Percentiles rank a stretch among this genome's conserved stretches.
phyloP scores from a whole-genome alignment of 2,113 vertebrate genomes.

The Cardinalis cardinalis region DNA sequence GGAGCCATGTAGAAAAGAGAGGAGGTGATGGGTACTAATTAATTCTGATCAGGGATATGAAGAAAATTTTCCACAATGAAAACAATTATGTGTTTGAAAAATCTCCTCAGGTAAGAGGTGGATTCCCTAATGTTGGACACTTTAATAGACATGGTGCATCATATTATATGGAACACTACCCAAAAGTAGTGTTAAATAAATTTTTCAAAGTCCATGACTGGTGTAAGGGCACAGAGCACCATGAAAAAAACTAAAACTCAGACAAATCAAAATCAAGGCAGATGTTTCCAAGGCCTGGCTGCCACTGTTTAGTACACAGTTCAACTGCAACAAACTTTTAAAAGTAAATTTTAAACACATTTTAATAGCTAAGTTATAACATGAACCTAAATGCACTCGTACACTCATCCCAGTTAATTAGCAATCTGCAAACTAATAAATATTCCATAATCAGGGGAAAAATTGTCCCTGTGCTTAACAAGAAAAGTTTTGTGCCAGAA shows the following conservation, averaged over 20 bases:
- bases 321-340: not conserved
- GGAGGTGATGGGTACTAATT: not conserved
- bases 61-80: not conserved
- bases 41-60: not conserved
- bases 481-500: not conserved
- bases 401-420: not conserved
- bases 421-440: not conserved
- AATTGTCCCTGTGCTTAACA: not conserved
- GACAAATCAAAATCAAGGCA: not conserved
- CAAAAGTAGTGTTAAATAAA: not conserved
- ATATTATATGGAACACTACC: not conserved
- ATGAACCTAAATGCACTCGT: not conserved
- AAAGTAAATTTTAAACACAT: not conserved
- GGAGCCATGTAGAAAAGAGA: rapidly evolving
- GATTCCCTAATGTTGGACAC: not conserved
- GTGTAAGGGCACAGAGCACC: not conserved
- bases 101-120: not conserved
- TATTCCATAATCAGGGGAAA: not conserved
- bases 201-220: not conserved
- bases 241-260: not conserved
- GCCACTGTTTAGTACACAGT: not conserved
- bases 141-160: not conserved
- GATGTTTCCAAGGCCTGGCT: not conserved
- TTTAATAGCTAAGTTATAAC: not conserved
- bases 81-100: not conserved